Percentiles rank a stretch among this genome's conserved stretches.
Conservation (phyloP, 2,113 vertebrate genomes). For the Dinomys branickii region DNA sequence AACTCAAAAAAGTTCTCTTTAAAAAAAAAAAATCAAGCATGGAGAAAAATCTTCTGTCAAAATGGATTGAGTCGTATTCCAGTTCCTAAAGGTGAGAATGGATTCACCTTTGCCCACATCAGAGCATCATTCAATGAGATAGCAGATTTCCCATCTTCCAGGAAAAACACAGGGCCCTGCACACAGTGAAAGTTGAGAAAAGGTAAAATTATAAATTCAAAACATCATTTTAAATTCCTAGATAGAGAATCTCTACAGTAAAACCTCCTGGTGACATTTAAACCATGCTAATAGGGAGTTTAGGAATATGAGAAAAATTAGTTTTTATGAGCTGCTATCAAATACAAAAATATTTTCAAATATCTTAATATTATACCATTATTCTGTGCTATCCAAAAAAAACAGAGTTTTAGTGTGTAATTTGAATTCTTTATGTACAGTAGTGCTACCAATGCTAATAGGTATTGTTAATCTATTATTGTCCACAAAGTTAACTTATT, state of each 20-base stretch:
- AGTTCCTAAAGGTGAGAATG: conserved; percentile 97
- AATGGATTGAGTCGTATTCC: conserved; percentile 98
- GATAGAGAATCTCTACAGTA: not conserved
- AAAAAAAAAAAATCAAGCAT: conserved; percentile 9
- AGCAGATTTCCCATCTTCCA: conserved; percentile 97
- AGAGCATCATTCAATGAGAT: conserved; percentile 97
- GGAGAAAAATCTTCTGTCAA: conserved; percentile 83
- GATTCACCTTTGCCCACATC: conserved; percentile 99
- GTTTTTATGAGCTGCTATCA: not conserved
- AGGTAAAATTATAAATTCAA: not conserved
- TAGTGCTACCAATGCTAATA: not conserved
- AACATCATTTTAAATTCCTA: not conserved
- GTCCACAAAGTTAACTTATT: not conserved
- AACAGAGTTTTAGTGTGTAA: conserved; percentile 24
- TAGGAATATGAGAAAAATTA: not conserved
- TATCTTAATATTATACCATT: not conserved
- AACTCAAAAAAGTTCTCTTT: conserved; percentile 51
- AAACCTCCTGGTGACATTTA: not conserved
- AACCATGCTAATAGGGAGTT: not conserved
- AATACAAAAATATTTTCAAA: conserved; percentile 29
- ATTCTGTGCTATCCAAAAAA: not conserved
- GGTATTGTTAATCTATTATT: not conserved
- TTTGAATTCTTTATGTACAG: not conserved
- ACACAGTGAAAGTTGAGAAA: not conserved
- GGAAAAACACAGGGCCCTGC: conserved; percentile 96